A percentile compares a stretch with the other conserved stretches of the same genome.
These are phyloP conservation scores for Camelus bactrianus DNA, from an alignment of 2,113 vertebrate species.

Conservation along the genomic window DNA sequence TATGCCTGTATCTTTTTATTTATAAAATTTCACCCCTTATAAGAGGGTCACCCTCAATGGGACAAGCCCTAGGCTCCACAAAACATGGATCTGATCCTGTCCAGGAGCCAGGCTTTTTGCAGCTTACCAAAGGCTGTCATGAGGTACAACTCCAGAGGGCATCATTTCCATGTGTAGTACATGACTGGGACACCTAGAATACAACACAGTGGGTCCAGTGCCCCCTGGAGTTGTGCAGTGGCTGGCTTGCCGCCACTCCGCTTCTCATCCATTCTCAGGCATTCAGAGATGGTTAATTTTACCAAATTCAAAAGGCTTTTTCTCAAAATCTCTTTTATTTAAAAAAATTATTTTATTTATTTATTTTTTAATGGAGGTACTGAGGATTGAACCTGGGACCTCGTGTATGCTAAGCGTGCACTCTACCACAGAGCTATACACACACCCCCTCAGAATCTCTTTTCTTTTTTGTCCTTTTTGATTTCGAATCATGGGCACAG, in stretches of 20 bases:
- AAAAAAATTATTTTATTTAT: too few relatives aligned
- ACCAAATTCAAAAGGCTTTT: not conserved
- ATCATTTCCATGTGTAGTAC: not conserved
- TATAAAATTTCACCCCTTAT: conserved; percentile 25
- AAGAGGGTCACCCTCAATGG: not conserved
- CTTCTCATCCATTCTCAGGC: not conserved
- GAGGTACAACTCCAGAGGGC: not conserved
- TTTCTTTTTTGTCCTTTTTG: conserved; percentile 5
- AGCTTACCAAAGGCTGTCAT: not conserved
- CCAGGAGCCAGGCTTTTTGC: not conserved
- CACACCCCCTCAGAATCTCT: not conserved
- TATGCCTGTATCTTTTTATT: not conserved
- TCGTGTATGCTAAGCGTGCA: too few relatives aligned
- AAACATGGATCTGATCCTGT: not conserved
- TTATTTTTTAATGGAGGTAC: too few relatives aligned
- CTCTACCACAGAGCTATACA: too few relatives aligned
- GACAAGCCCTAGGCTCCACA: not conserved
- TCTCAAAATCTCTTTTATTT: conserved; percentile 46
- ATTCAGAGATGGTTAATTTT: not conserved
- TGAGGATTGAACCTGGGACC: too few relatives aligned
- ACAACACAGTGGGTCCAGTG: not conserved
- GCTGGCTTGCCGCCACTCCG: not conserved
- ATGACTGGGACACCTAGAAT: not conserved
- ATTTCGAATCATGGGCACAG: conserved; percentile 24
- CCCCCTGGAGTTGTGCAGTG: not conserved